phyloP scores from a whole-genome alignment of 2,888 invertebrate species.

The Sinodicranocentrus sp. region DNA sequence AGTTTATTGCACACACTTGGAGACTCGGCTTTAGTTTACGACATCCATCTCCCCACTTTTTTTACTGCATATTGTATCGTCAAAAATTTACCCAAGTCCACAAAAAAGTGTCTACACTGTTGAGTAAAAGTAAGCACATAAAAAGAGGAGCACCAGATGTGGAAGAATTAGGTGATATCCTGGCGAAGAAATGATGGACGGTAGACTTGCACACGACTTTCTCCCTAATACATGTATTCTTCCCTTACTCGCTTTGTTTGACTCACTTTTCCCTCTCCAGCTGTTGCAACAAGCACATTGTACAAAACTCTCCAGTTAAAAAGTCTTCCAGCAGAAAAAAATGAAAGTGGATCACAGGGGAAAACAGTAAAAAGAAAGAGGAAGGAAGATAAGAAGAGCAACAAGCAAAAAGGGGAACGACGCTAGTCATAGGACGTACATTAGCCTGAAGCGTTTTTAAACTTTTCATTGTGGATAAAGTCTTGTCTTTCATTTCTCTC shows the following conservation, averaged over 20 bases:
- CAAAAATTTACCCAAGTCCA: neutral
- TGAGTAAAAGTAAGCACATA: neutral
- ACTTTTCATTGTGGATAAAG: conserved; percentile 10
- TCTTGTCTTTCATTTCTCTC: conserved; percentile 24
- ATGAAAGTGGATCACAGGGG: conserved; percentile 45
- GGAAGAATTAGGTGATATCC: neutral
- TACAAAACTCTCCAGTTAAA: conserved; percentile 12
- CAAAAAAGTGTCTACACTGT: conserved; percentile 1
- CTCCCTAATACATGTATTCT: neutral
- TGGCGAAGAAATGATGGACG: neutral
- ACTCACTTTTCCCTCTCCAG: conserved; percentile 29
- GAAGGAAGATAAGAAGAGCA: conserved; percentile 39
- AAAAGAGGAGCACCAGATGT: conserved; percentile 30
- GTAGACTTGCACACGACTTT: neutral
- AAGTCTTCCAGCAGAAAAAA: neutral
- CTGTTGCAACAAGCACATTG: conserved; percentile 26
- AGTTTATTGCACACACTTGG: conserved; percentile 51
- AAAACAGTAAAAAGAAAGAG: conserved; percentile 21
- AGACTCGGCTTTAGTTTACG: conserved; percentile 41
- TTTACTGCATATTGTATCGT: conserved; percentile 61
- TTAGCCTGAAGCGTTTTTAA: conserved; percentile 36
- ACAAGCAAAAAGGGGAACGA: conserved; percentile 33
- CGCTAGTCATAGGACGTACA: neutral
- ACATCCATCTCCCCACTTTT: conserved; percentile 38
- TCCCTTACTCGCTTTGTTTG: neutral